phyloP scores from a whole-genome alignment of 2,113 vertebrate genomes.

The Aphyosemion australe region DNA sequence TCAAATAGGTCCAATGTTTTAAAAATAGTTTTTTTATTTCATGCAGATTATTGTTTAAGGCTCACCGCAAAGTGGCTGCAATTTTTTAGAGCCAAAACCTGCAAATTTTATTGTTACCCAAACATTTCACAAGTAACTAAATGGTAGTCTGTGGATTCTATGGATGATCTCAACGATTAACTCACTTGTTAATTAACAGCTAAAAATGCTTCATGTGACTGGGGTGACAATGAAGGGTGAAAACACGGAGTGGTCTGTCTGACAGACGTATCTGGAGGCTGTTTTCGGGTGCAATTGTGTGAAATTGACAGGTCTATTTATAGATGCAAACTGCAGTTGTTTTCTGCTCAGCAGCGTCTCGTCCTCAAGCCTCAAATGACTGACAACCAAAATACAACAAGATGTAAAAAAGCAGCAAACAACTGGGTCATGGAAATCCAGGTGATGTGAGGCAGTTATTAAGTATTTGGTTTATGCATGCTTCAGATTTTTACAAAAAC shows the following conservation, averaged over 20 bases:
- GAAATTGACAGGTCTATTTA: conserved; percentile 59
- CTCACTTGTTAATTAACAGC: not conserved
- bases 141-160: too few species aligned
- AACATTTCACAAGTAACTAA: too few species aligned
- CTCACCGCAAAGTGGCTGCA: conserved; percentile 9
- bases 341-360: conserved; percentile 41
- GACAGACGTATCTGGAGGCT: conserved; percentile 46
- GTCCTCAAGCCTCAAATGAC: conserved; percentile 13
- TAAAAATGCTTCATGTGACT: not conserved
- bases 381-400: not conserved
- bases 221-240: not conserved
- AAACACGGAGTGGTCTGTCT: conserved; percentile 6
- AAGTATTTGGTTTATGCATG: not conserved
- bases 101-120: not conserved
- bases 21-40: too few species aligned
- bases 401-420: too few species aligned
- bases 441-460: not conserved
- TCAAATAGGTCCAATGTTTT: too few species aligned
- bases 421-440: not conserved
- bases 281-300: conserved; percentile 22
- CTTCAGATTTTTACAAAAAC: not conserved
- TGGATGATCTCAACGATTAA: too few species aligned
- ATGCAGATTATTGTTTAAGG: too few species aligned
- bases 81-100: conserved; percentile 40
- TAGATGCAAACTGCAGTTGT: conserved; percentile 52